A percentile compares a stretch with the other conserved stretches of the same genome.
phyloP scores from a whole-genome alignment of 2,888 invertebrate species.

The Oxycera nigricornis region DNA sequence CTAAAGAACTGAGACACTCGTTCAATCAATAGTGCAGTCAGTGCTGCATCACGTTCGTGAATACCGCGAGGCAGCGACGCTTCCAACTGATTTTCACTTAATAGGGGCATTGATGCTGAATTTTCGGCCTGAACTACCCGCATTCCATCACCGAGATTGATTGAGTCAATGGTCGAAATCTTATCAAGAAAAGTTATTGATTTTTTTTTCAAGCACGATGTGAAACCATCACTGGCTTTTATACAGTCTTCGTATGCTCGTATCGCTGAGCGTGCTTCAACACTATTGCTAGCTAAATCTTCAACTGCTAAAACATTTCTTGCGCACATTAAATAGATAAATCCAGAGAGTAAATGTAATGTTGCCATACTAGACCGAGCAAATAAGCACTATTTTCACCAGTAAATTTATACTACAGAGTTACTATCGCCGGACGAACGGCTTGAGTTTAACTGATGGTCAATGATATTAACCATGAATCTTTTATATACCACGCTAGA shows the following conservation, averaged over 20 bases:
- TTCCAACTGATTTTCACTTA: slow-evolving; percentile 75
- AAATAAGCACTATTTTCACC: neutral
- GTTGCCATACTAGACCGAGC: neutral
- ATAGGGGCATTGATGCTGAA: slow-evolving; percentile 54
- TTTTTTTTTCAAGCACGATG: slow-evolving; percentile 81
- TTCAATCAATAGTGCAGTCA: slow-evolving; percentile 75
- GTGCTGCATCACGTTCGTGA: slow-evolving; percentile 71
- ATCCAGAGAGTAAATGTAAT: neutral
- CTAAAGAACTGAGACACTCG: slow-evolving; percentile 75
- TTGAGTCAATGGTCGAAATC: slow-evolving; percentile 74
- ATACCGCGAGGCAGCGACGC: slow-evolving; percentile 71
- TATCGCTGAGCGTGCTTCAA: slow-evolving; percentile 71
- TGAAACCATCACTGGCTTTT: slow-evolving; percentile 70
- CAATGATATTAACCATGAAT: slow-evolving; percentile 57
- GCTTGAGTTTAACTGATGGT: slow-evolving; percentile 66
- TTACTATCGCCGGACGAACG: slow-evolving; percentile 59
- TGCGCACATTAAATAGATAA: slow-evolving; percentile 51
- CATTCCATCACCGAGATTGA: slow-evolving; percentile 71
- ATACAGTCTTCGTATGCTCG: slow-evolving; percentile 82
- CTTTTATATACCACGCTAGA: slow-evolving; percentile 59
- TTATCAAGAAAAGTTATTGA: slow-evolving; percentile 81
- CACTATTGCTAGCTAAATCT: slow-evolving; percentile 55
- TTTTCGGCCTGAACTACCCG: slow-evolving; percentile 69
- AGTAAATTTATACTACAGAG: neutral
- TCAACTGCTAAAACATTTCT: slow-evolving; percentile 45